These are phyloP conservation scores for Orthonychiurus folsomi DNA, from an alignment of 2,888 invertebrate genomes.

Conservation along the genomic window DNA sequence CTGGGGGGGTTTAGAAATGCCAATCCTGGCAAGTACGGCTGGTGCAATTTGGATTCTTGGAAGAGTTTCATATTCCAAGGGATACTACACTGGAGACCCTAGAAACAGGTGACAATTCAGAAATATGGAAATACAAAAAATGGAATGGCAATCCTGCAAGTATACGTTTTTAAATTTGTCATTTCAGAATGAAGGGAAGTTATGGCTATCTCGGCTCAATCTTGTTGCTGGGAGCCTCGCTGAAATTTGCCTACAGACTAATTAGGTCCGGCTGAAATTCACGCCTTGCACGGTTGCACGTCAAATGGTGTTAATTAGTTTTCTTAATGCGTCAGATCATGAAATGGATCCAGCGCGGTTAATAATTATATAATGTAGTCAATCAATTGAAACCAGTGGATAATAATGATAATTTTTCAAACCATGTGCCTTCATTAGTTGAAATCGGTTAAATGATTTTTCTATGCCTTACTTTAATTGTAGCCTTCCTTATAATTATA, in stretches of 20 bases:
- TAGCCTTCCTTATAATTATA: too few relatives aligned
- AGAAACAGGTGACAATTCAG: conserved; percentile 29
- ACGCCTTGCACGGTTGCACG: too few relatives aligned
- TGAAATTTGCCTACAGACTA: conserved; percentile 40
- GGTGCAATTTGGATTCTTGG: conserved; percentile 46
- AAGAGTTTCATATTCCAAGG: conserved; percentile 46
- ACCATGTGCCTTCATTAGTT: too few relatives aligned
- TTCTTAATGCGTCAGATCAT: too few relatives aligned
- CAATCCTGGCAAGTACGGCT: conserved; percentile 44
- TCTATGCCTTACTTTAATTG: too few relatives aligned
- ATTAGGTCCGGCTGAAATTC: conserved; percentile 22
- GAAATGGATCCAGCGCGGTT: too few relatives aligned
- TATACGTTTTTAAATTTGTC: conserved; percentile 33
- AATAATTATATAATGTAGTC: too few relatives aligned
- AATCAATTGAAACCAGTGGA: too few relatives aligned
- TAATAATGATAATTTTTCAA: too few relatives aligned
- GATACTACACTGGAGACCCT: conserved; percentile 41
- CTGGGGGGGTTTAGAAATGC: conserved; percentile 46
- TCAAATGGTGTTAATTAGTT: too few relatives aligned
- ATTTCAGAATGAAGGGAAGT: conserved; percentile 41
- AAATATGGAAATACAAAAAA: not conserved
- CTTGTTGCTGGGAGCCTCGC: conserved; percentile 41
- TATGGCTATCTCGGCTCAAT: conserved; percentile 43
- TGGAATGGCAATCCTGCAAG: not conserved
- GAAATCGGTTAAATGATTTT: too few relatives aligned